These are phyloP conservation scores for Tragopan temminckii DNA, from an alignment of 2,797 vertebrate species.

Conservation along the genomic window DNA sequence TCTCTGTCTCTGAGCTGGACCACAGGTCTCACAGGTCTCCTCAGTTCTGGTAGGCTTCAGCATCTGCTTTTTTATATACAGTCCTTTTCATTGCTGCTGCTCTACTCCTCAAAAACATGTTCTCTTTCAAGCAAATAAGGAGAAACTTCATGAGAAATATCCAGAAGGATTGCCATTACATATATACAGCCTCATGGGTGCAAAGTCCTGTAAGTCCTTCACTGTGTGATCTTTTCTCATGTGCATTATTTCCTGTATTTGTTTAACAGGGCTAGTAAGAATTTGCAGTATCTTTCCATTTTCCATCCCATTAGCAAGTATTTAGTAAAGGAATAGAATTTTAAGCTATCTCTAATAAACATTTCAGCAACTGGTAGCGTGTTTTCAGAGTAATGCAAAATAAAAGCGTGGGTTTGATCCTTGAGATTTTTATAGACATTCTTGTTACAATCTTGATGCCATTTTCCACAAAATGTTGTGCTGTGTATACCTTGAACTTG, in stretches of 20 bases:
- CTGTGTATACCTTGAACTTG: not conserved
- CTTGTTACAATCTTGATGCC: not conserved
- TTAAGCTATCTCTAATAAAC: not conserved
- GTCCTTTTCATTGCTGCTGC: not conserved
- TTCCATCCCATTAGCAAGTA: not conserved
- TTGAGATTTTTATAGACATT: not conserved
- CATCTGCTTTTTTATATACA: not conserved
- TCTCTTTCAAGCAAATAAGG: not conserved
- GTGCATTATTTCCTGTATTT: not conserved
- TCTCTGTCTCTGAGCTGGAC: not conserved
- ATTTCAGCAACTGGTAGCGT: not conserved
- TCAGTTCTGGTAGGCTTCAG: not conserved
- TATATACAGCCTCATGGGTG: not conserved
- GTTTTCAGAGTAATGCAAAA: not conserved
- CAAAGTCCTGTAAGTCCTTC: not conserved
- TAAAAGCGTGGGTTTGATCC: not conserved
- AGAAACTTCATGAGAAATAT: not conserved
- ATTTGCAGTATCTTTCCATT: not conserved
- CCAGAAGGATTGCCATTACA: not conserved
- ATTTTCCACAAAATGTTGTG: conserved; percentile 1
- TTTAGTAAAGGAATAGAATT: not conserved
- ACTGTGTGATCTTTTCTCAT: not conserved
- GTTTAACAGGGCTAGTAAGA: not conserved
- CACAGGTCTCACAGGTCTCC: not conserved
- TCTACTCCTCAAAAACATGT: not conserved